Percentiles rank a stretch among this genome's conserved stretches.
phyloP scores from a whole-genome alignment of 2,888 invertebrate genomes.

The Rhingia campestris region DNA sequence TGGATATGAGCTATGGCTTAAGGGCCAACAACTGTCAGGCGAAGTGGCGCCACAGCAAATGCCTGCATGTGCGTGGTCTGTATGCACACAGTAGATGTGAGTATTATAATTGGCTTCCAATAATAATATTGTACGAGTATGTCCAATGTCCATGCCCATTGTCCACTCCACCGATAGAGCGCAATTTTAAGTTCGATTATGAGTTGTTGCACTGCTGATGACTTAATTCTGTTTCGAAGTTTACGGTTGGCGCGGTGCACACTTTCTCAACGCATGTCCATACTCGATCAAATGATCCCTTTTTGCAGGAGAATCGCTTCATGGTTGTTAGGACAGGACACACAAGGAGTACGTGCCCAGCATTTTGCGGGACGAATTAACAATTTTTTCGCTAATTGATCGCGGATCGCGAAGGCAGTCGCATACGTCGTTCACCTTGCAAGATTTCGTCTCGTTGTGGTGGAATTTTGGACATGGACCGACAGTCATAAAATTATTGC shows the following conservation, averaged over 20 bases:
- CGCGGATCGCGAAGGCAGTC: slow-evolving; percentile 60
- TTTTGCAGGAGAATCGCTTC: slow-evolving; percentile 51
- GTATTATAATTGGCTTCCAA: slow-evolving; percentile 40
- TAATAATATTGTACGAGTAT: not conserved
- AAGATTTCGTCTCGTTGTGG: slow-evolving; percentile 46
- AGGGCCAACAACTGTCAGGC: slow-evolving; percentile 74
- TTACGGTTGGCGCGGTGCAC: not conserved
- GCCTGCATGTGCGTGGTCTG: slow-evolving; percentile 56
- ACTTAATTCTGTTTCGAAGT: slow-evolving; percentile 52
- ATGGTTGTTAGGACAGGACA: slow-evolving; percentile 77
- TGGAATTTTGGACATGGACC: slow-evolving; percentile 55
- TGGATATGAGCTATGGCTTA: slow-evolving; percentile 70
- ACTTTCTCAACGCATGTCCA: slow-evolving; percentile 39
- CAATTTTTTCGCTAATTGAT: slow-evolving; percentile 81
- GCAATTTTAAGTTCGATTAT: slow-evolving; percentile 61
- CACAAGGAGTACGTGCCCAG: slow-evolving; percentile 82
- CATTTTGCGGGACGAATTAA: slow-evolving; percentile 80
- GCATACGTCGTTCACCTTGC: slow-evolving; percentile 34
- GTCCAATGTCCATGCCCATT: not conserved
- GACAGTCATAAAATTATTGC: slow-evolving; percentile 70
- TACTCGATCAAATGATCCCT: slow-evolving; percentile 46
- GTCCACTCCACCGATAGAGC: slow-evolving; percentile 40
- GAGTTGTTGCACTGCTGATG: slow-evolving; percentile 57
- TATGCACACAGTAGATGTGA: slow-evolving; percentile 3
- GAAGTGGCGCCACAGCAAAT: slow-evolving; percentile 69